Base-by-base conservation (phyloP, 2,113 vertebrate species). In the Calidris pygmaea region DNA sequence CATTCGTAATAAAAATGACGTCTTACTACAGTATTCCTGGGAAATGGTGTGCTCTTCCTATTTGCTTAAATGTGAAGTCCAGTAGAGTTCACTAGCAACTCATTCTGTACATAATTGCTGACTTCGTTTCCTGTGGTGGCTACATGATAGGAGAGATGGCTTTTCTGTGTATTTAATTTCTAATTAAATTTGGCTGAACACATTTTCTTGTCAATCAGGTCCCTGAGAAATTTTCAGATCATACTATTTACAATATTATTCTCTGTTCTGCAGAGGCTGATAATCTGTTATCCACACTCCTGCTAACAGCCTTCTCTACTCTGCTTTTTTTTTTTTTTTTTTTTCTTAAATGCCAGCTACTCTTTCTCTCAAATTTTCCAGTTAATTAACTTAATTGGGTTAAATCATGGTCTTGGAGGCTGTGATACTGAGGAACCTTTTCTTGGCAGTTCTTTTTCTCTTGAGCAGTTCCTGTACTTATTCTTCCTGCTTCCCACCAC, bases 351-450 rank as follows among this genome's bases (percentile, higher is more conserved):
- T 87, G 70, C n/a, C 85, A 95, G 4, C 52, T 89, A 82, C 29
- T 74, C n/a, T 62, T 85, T 89, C 53, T 82, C 39, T 88, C 67
- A 90, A 27, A 58, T 93, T 93, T 94, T 85, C 73, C 70, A 78
- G 41, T 55, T 94, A 95, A 93, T 95, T 94, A 93, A 79, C 43
- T 65, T 96, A 94, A 96, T 92, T 90, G 77, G 63, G 79, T 86
- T 86, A 96, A 96, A 95, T 92, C 75, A 62, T 83, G 48, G 45
- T 83, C 88, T 95, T 87, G 58, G 62, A 96, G 85, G 53, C 88
- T 87, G 70, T 87, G 82, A 76, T 94, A 88, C 35, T 39, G 29
- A 93, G n/a, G 67, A 93, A 77, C 76, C 47, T 91, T 93, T 93
- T 77, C 89, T 95, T 93, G 77, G 81, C 93, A 89, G 68, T 55